Evolutionary conservation across 2,113 vertebrate species (phyloP).

Genomic region (Anhinga rufa): DNA sequence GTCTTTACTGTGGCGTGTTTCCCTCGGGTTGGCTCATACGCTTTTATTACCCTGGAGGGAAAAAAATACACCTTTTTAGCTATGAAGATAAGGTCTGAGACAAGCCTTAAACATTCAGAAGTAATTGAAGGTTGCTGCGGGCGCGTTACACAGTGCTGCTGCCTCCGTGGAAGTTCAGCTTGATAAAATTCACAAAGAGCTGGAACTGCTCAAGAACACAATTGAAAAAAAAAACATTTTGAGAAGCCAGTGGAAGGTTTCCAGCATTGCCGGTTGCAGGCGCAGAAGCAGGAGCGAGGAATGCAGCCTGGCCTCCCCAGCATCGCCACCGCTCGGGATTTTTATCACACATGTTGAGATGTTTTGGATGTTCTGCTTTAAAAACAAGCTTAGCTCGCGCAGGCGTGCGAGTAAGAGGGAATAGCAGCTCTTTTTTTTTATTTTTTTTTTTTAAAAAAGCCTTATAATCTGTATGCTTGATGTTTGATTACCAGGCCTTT

Average conservation of each 20-base stretch:
- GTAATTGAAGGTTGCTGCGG: neutral
- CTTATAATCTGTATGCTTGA: neutral
- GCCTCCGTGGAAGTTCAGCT: neutral
- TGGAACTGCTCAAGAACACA: neutral
- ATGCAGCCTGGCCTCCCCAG: neutral
- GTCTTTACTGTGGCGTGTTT: neutral
- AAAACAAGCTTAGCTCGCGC: neutral
- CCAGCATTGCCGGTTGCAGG: neutral
- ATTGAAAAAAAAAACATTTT: neutral
- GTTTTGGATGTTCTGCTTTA: neutral
- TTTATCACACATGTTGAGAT: neutral
- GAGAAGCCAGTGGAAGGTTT: neutral
- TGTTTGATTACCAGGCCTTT: neutral
- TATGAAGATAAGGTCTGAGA: neutral
- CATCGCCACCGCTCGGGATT: neutral
- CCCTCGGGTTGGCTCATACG: rapidly evolving
- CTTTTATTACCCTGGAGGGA: neutral
- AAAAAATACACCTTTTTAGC: neutral
- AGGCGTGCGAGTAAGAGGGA: neutral
- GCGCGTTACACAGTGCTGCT: neutral
- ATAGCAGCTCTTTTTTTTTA: neutral
- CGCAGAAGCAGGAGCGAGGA: neutral
- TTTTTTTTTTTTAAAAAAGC: too few species aligned
- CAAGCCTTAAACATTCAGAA: neutral
- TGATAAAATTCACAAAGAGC: neutral